Conservation (phyloP, 2,113 vertebrate species). For the Salminus brasiliensis region DNA sequence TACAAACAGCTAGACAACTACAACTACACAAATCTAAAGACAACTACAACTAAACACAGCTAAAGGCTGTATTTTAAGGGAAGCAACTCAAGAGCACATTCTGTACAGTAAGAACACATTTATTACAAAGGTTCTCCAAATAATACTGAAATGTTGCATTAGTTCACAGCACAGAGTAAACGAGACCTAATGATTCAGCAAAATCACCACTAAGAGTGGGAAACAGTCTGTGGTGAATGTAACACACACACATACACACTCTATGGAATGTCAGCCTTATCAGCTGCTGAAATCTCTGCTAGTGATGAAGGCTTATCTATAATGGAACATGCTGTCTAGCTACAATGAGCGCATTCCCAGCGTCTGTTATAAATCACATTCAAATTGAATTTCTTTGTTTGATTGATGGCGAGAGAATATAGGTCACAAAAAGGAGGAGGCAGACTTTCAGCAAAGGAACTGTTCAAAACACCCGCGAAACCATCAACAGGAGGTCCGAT, state of each 20-base stretch:
- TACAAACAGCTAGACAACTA: too few species aligned
- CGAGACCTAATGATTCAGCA: neutral
- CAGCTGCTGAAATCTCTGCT: conserved; percentile 38
- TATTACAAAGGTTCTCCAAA: too few species aligned
- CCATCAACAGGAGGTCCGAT: neutral
- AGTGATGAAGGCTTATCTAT: conserved; percentile 48
- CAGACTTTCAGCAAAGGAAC: conserved; percentile 35
- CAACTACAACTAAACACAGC: too few species aligned
- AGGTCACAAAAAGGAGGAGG: conserved; percentile 30
- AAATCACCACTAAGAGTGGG: neutral
- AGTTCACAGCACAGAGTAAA: too few species aligned
- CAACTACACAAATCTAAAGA: too few species aligned
- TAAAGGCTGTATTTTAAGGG: too few species aligned
- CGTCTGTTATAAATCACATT: conserved; percentile 40
- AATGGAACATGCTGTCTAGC: conserved; percentile 32
- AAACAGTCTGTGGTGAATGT: neutral
- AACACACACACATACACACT: conserved; percentile 4
- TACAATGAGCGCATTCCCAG: conserved; percentile 31
- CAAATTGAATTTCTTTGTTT: conserved; percentile 34
- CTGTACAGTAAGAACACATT: too few species aligned
- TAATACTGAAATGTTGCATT: too few species aligned
- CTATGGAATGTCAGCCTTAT: conserved; percentile 37
- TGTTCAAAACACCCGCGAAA: conserved; percentile 12
- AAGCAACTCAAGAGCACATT: too few species aligned
- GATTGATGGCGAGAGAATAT: conserved; percentile 44